Evolutionary conservation across 2,888 invertebrate species (phyloP).

Genomic region (Thymelicus acteon): DNA sequence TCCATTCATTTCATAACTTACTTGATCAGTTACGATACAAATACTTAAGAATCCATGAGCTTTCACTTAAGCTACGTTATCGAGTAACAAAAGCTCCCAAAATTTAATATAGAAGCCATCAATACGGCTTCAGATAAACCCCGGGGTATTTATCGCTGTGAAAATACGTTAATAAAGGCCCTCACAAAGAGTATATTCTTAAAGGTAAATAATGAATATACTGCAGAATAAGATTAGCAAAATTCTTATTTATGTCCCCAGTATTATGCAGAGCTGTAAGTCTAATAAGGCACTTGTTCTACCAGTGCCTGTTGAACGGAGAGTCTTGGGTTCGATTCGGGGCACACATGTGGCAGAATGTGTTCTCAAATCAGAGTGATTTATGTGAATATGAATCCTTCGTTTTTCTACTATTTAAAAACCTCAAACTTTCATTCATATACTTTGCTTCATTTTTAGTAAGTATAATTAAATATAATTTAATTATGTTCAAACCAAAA

Average conservation of each 20-base stretch:
- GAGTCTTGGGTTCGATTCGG: neutral
- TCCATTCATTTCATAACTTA: neutral
- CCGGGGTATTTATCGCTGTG: neutral
- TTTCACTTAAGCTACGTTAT: conserved; percentile 1
- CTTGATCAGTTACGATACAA: neutral
- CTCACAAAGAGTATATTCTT: neutral
- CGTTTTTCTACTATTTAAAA: no score
- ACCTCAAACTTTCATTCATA: no score
- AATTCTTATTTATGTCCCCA: conserved; percentile 7
- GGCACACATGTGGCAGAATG: no score
- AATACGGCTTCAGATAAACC: conserved; percentile 1
- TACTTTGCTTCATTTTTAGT: no score
- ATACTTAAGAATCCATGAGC: neutral
- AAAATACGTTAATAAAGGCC: neutral
- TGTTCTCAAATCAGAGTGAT: no score
- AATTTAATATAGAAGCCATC: conserved; percentile 1
- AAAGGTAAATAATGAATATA: conserved; percentile 3
- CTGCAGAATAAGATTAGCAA: neutral
- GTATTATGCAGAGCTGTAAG: neutral
- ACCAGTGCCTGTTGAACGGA: neutral
- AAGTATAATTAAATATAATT: no score
- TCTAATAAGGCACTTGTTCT: neutral
- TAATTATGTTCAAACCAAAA: no score
- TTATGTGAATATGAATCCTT: no score
- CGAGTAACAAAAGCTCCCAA: neutral